These are phyloP conservation scores for Melolontha melolontha DNA, from an alignment of 2,888 invertebrate species.

Conservation along the genomic window DNA sequence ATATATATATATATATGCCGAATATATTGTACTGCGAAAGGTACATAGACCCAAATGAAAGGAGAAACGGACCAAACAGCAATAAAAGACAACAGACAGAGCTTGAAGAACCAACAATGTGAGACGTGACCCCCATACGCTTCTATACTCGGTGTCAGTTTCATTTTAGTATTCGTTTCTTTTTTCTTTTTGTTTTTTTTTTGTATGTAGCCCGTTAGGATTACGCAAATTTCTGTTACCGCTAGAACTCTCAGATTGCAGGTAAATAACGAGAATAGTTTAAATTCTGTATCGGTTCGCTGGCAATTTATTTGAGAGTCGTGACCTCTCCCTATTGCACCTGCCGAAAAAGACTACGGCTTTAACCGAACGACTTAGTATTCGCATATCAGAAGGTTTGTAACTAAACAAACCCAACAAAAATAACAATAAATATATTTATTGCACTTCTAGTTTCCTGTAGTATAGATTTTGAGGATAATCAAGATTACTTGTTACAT, in stretches of 20 bases:
- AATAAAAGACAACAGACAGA: constrained; percentile 56
- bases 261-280: constrained; percentile 34
- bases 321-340: constrained; percentile 27
- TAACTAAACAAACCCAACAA: too few species aligned
- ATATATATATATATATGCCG: constrained; percentile 31
- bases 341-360: constrained; percentile 6
- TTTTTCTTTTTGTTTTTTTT: not conserved
- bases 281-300: constrained; percentile 31
- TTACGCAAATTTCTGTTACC: constrained; percentile 28
- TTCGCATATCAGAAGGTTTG: too few species aligned
- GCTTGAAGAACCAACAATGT: constrained; percentile 53
- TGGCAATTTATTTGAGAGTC: constrained; percentile 27
- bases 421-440: too few species aligned
- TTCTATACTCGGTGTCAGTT: constrained; percentile 20
- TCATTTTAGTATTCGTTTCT: constrained; percentile 7
- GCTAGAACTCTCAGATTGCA: constrained; percentile 9
- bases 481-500: too few species aligned
- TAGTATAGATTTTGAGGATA: too few species aligned
- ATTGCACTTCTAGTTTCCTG: too few species aligned
- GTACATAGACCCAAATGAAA: constrained; percentile 56
- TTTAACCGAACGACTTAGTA: too few species aligned
- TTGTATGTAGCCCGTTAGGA: not conserved
- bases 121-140: constrained; percentile 52
- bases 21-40: constrained; percentile 53
- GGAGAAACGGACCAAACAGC: constrained; percentile 53